phyloP scores from a whole-genome alignment of 1,140 invertebrate species.

The Rhopalosiphum maidis region DNA sequence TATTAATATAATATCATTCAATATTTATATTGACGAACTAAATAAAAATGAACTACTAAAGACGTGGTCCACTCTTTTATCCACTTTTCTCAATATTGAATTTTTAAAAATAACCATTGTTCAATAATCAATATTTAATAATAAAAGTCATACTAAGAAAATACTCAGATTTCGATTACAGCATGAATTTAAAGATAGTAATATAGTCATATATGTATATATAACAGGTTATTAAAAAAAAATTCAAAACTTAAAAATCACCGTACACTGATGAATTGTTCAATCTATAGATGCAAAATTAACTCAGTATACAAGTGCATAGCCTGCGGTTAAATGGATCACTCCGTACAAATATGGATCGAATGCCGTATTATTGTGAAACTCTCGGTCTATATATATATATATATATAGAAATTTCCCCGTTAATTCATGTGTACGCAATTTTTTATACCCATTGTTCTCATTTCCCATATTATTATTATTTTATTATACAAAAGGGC shows the following conservation, averaged over 20 bases:
- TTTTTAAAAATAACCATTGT: not conserved
- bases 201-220: not conserved
- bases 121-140: not conserved
- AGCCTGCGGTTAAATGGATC: slow-evolving; percentile 5
- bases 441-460: slow-evolving; percentile 24
- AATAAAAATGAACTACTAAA: not conserved
- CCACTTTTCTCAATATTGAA: too few relatives aligned
- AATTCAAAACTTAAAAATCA: not conserved
- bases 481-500: not conserved
- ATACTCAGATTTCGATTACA: not conserved
- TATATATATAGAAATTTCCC: not conserved
- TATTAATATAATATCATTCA: not conserved
- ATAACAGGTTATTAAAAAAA: not conserved
- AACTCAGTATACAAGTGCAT: not conserved
- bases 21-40: not conserved
- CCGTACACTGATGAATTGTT: not conserved
- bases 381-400: not conserved
- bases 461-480: not conserved
- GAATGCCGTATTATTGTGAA: not conserved
- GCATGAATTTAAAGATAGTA: not conserved
- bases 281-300: not conserved
- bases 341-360: not conserved
- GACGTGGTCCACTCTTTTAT: too few relatives aligned
- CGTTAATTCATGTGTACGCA: not conserved
- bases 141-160: not conserved